Evolutionary conservation across 2,113 vertebrate genomes (phyloP).

Genomic region (Cynopterus brachyotis): DNA sequence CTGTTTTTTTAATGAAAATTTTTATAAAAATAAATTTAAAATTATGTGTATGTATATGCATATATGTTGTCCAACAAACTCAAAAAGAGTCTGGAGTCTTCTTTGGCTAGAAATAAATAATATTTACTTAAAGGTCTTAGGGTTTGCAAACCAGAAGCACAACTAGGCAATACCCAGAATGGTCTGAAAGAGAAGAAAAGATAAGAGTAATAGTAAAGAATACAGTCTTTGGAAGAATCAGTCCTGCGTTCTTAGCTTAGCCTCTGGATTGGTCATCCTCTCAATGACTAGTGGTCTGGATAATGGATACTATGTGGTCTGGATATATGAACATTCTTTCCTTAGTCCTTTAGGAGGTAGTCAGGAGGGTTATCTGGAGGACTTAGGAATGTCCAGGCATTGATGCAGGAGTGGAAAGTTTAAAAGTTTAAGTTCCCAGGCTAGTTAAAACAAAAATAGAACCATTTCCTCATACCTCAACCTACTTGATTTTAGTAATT

Average conservation of each 20-base stretch:
- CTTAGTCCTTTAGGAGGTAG: not conserved
- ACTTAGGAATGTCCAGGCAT: not conserved
- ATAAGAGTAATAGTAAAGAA: not conserved
- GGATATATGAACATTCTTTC: not conserved
- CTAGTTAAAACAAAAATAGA: not conserved
- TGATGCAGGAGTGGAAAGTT: not conserved
- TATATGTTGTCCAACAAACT: not conserved
- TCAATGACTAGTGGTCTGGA: not conserved
- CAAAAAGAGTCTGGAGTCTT: not conserved
- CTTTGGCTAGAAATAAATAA: not conserved
- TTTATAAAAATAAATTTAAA: not conserved
- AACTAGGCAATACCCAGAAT: not conserved
- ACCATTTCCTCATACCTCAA: not conserved
- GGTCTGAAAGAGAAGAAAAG: not conserved
- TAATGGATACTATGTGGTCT: not conserved
- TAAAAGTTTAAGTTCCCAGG: not conserved
- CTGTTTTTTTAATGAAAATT: not conserved
- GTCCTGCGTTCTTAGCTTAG: not conserved
- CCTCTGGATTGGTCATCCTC: not conserved
- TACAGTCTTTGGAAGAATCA: not conserved
- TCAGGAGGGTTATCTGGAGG: no score
- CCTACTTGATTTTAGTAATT: not conserved
- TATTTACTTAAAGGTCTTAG: not conserved
- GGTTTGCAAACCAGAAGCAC: not conserved
- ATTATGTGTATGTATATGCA: not conserved